Evolutionary conservation across 2,888 invertebrate genomes (phyloP).

Genomic region (Ditula angustiorana): DNA sequence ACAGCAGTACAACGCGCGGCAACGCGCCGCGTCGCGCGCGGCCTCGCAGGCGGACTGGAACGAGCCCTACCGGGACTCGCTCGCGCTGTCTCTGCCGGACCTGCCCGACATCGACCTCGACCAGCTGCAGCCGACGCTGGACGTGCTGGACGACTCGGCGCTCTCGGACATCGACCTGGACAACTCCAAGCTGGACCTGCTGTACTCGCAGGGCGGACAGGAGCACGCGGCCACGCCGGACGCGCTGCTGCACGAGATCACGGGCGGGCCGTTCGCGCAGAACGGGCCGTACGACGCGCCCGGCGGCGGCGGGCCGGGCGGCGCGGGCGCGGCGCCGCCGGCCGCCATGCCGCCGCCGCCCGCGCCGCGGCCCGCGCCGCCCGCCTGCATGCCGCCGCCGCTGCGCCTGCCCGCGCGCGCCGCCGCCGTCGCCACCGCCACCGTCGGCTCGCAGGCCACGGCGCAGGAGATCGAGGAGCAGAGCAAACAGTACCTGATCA

Average conservation of each 20-base stretch:
- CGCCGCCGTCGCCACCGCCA: constrained; percentile 74
- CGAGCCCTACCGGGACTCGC: constrained; percentile 79
- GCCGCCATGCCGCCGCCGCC: constrained; percentile 50
- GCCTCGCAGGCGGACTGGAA: constrained; percentile 76
- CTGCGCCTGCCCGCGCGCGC: constrained; percentile 61
- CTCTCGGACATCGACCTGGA: constrained; percentile 67
- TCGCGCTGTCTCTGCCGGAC: constrained; percentile 70
- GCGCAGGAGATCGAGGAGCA: constrained; percentile 87
- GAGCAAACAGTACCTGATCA: constrained; percentile 93
- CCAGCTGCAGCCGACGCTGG: constrained; percentile 87
- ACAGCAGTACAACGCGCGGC: constrained; percentile 87
- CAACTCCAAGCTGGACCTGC: constrained; percentile 75
- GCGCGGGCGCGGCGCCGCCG: constrained; percentile 36
- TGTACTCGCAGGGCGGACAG: constrained; percentile 50
- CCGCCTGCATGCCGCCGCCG: constrained; percentile 68
- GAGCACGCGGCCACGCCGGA: constrained; percentile 33
- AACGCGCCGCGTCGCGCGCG: constrained; percentile 76
- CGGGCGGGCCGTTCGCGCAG: constrained; percentile 27
- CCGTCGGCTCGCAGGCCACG: constrained; percentile 79
- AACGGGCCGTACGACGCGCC: constrained; percentile 34
- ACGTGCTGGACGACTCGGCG: constrained; percentile 81
- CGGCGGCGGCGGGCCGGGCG: constrained; percentile 46
- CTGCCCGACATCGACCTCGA: constrained; percentile 86
- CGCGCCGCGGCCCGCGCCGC: constrained; percentile 69
- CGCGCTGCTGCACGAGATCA: constrained; percentile 31